A percentile compares a stretch with the other conserved stretches of the same genome.
phyloP scores from a whole-genome alignment of 2,888 invertebrate genomes.

The Nasonia oneida region DNA sequence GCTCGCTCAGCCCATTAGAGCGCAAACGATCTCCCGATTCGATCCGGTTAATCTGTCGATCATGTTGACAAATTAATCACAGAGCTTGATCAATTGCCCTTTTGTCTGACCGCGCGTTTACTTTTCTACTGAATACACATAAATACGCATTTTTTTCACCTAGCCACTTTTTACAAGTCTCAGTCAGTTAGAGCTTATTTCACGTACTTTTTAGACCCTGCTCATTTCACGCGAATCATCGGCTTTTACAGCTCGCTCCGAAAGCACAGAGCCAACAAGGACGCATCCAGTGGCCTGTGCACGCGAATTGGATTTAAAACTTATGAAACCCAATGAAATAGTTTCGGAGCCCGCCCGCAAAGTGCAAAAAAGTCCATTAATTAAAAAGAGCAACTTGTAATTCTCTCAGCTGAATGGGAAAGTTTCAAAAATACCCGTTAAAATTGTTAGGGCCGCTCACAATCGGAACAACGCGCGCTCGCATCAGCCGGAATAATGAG shows the following conservation, averaged over 20 bases:
- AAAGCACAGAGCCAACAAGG: no score
- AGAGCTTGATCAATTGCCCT: background rate
- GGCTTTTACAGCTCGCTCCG: background rate
- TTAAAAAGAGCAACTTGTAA: conserved; percentile 46
- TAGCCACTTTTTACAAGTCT: no score
- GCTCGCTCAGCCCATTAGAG: conserved; percentile 11
- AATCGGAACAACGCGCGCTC: conserved; percentile 26
- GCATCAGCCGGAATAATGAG: conserved; percentile 34
- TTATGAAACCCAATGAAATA: conserved; percentile 42
- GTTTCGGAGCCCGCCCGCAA: background rate
- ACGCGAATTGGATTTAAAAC: conserved; percentile 38
- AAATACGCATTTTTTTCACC: background rate
- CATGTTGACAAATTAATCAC: background rate
- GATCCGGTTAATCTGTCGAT: background rate
- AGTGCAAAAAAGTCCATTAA: conserved; percentile 26
- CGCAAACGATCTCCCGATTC: background rate
- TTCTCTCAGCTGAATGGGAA: conserved; percentile 28
- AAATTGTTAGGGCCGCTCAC: conserved; percentile 28
- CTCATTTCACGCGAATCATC: background rate
- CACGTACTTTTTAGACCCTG: background rate
- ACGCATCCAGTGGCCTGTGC: background rate
- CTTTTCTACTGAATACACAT: background rate
- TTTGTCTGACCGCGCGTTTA: background rate
- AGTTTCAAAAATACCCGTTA: conserved; percentile 43
- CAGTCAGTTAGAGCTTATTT: no score